phyloP scores from a whole-genome alignment of 2,113 vertebrate species.

The Rynchops niger region DNA sequence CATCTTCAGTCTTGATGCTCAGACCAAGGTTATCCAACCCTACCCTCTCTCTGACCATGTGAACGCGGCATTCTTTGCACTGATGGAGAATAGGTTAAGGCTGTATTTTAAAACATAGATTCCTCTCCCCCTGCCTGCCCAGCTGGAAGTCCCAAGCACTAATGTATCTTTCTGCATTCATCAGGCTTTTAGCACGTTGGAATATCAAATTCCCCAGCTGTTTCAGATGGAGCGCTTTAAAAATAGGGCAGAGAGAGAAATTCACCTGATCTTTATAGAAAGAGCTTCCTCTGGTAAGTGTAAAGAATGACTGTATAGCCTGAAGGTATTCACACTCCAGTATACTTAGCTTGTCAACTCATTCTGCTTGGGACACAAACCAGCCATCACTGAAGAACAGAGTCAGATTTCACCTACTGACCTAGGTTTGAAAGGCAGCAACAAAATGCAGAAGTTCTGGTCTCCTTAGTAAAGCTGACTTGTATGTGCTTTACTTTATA shows the following conservation, averaged over 20 bases:
- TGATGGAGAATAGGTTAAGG: not conserved
- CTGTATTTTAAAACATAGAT: not conserved
- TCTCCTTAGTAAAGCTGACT: not conserved
- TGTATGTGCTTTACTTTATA: not conserved
- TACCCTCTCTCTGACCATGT: not conserved
- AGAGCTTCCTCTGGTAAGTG: not conserved
- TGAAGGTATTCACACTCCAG: not conserved
- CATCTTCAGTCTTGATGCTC: not conserved
- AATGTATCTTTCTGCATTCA: conserved; percentile 10
- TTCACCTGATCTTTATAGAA: not conserved
- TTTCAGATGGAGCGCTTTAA: not conserved
- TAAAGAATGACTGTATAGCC: not conserved
- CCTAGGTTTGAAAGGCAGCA: not conserved
- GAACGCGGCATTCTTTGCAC: not conserved
- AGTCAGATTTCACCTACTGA: not conserved
- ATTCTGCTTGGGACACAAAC: not conserved
- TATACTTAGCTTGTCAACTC: not conserved
- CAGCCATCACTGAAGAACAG: not conserved
- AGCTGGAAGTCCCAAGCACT: not conserved
- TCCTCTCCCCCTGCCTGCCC: not conserved
- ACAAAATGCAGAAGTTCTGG: not conserved
- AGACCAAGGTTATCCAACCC: not conserved
- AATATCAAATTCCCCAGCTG: conserved; percentile 5
- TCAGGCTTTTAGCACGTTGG: not conserved
- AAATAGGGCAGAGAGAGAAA: conserved; percentile 18